Conservation (phyloP, 2,888 invertebrate species). For the Archips xylosteana region DNA sequence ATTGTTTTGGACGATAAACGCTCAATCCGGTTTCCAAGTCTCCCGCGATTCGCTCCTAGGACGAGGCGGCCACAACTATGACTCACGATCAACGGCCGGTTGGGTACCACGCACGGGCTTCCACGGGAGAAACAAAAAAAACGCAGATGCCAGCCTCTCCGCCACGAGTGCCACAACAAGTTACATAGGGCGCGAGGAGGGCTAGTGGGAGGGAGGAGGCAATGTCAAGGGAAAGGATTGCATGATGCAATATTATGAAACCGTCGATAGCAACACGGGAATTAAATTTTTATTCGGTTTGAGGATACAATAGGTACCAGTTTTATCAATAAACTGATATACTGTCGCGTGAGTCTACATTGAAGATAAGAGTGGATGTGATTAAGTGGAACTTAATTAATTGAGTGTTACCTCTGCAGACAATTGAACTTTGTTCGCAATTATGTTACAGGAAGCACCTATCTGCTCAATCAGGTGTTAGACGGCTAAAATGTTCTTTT, state of each 20-base stretch:
- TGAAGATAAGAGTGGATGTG: background rate
- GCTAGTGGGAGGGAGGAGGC: conserved; percentile 6
- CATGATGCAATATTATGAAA: conserved; percentile 39
- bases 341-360: background rate
- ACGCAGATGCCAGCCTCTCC: conserved; percentile 14
- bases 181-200: conserved; percentile 3
- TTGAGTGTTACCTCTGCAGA: background rate
- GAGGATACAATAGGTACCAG: background rate
- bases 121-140: conserved; percentile 31
- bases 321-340: background rate
- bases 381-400: background rate
- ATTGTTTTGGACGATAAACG: conserved; percentile 23
- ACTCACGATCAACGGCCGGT: background rate
- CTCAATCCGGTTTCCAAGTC: conserved; percentile 37
- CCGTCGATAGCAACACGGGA: conserved; percentile 5
- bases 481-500: too few relatives aligned
- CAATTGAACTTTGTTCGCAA: background rate
- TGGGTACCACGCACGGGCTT: conserved; percentile 38
- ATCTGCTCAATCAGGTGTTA: too few relatives aligned
- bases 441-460: background rate
- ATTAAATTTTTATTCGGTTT: background rate
- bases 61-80: background rate
- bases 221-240: conserved; percentile 19
- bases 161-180: background rate
- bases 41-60: conserved; percentile 20